Conservation (phyloP, 2,113 vertebrate genomes). For the Mustelus asterias region DNA sequence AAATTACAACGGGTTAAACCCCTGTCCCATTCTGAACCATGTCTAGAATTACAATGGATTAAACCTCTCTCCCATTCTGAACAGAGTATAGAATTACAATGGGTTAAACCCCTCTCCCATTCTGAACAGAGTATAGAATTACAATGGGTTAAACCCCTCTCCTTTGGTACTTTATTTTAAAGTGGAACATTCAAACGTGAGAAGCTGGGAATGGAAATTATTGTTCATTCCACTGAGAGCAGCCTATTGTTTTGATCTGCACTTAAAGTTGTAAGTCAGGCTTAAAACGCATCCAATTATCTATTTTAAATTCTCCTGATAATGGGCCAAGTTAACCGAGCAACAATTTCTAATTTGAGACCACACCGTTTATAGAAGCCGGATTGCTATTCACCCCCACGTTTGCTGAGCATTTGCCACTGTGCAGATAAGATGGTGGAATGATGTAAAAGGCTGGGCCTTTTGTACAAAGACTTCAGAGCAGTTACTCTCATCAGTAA, state of each 20-base stretch:
- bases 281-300: neutral
- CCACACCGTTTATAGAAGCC: neutral
- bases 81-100: neutral
- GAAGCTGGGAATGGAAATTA: neutral
- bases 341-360: conserved; percentile 3
- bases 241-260: neutral
- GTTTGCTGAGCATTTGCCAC: neutral
- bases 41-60: neutral
- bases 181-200: neutral
- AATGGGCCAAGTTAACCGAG: neutral
- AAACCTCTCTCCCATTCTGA: neutral
- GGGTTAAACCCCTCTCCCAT: neutral
- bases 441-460: neutral
- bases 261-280: neutral
- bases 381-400: neutral
- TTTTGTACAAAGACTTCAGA: neutral
- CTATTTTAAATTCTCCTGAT: neutral
- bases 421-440: neutral
- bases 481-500: neutral
- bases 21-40: neutral
- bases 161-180: neutral
- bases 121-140: neutral
- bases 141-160: neutral
- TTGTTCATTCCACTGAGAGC: neutral
- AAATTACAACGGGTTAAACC: neutral